Evolutionary conservation across 2,888 invertebrate genomes (phyloP), one percentile per base, ranked within the genome.

Genomic region (Melipona beecheii): DNA sequence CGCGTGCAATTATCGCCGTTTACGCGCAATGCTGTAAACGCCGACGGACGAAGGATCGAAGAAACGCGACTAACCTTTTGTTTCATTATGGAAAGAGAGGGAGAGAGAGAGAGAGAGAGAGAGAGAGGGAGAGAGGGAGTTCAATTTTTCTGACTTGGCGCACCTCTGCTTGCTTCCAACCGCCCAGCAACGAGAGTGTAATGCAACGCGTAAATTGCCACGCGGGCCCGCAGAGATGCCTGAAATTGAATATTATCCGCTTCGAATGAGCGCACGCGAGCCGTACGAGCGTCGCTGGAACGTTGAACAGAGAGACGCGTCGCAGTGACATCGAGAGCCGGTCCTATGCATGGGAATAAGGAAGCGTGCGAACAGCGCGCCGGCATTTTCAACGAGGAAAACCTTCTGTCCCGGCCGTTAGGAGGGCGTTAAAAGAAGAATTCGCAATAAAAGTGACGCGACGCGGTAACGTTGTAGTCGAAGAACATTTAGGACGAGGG

Each of bases 1-100:
- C 85, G 84, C 86, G 91, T 90, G 91, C 91, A 92, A 93, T 93
- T 93, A 93, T 92, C 89, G 89, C 89, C 88, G 89, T 91, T 93
- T 91, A 92, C 92, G 86, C 87, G 83, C 82, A 86, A 79, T 17
- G 19, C 15, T 60, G 88, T 93, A 92, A 93, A 88, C 91, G 78
- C 27, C 43, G 19, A 83, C 80, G 54, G 82, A 24, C 36, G 56
- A 75, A 62, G 78, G 60, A 78, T 66, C 72, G 72, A 64, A 72
- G 50, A 43, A 66, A 21, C 31, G 64, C 21, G 4, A 19, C 24
- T 24, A 43, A 71, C 43, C 19, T 13, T 24, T 13, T 19, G 19
- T 5, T n/a, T n/a, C 27, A 15, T 15, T 13, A 13, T 31, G 19
- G 27, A 4, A n/a, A 58, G 5, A 58, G 56, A n/a, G 56, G 9